Evolutionary conservation across 2,113 vertebrate genomes (phyloP).

Genomic region (Paraplagusia blochii): DNA sequence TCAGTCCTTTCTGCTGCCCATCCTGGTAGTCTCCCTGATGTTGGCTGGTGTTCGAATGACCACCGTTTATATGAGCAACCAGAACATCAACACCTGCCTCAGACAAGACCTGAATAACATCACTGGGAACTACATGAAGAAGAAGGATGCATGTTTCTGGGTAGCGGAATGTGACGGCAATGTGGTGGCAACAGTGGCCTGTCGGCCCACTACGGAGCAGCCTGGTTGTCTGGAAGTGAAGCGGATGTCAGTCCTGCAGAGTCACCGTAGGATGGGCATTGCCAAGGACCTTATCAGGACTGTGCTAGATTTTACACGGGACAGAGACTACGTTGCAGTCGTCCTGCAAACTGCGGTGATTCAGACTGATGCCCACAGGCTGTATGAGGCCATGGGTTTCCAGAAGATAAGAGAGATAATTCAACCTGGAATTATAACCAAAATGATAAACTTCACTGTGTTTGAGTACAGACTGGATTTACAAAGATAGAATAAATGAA

Average conservation of each 20-base stretch:
- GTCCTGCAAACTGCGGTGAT: conserved; percentile 71
- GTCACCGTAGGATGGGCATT: conserved; percentile 71
- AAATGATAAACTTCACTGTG: conserved; percentile 69
- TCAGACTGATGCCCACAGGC: conserved; percentile 74
- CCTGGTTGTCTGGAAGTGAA: conserved; percentile 68
- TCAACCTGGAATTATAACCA: conserved; percentile 36
- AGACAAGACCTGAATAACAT: conserved; percentile 63
- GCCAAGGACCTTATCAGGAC: conserved; percentile 71
- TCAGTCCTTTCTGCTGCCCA: conserved; percentile 69
- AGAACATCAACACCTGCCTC: conserved; percentile 66
- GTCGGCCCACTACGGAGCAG: conserved; percentile 34
- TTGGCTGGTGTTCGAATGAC: conserved; percentile 68
- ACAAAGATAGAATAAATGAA: conserved; percentile 7
- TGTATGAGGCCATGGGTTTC: conserved; percentile 75
- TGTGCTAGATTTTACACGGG: conserved; percentile 64
- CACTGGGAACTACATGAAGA: conserved; percentile 54
- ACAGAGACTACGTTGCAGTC: conserved; percentile 61
- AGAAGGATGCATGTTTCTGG: conserved; percentile 74
- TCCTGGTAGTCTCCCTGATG: conserved; percentile 68
- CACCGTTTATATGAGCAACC: conserved; percentile 51
- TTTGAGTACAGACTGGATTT: conserved; percentile 73
- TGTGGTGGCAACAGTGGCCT: conserved; percentile 71
- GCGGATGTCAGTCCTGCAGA: conserved; percentile 66
- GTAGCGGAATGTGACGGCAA: conserved; percentile 73
- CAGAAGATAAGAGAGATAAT: conserved; percentile 55